Conservation (phyloP, 2,888 invertebrate species). For the Eudasyphora cyanicolor region DNA sequence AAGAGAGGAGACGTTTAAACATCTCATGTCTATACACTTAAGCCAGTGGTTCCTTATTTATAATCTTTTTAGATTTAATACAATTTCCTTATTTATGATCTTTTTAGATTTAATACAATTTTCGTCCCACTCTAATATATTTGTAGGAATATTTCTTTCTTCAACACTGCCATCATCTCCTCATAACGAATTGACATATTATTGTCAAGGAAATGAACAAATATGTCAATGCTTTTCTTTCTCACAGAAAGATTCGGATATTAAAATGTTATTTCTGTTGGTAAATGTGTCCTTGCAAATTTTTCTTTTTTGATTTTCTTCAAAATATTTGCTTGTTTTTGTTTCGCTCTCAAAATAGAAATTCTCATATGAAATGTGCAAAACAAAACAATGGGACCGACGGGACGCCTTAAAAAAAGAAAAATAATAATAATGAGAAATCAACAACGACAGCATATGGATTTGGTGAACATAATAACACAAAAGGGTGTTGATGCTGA, state of each 20-base stretch:
- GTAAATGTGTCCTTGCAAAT: neutral
- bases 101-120: too few species aligned
- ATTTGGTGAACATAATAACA: neutral
- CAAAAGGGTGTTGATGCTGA: neutral
- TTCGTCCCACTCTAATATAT: too few species aligned
- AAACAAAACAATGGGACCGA: neutral
- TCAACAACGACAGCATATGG: neutral
- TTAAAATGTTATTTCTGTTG: slow-evolving; percentile 23
- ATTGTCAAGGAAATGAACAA: slow-evolving; percentile 22
- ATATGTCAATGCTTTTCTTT: slow-evolving; percentile 25
- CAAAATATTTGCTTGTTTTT: neutral
- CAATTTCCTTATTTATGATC: too few species aligned
- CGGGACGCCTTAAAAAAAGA: neutral
- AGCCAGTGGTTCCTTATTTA: too few species aligned
- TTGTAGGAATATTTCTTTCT: slow-evolving; percentile 31
- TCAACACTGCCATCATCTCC: neutral
- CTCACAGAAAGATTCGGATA: neutral
- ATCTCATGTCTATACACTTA: too few species aligned
- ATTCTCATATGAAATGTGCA: neutral
- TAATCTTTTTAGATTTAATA: too few species aligned
- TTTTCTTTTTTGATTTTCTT: slow-evolving; percentile 32
- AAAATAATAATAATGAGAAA: neutral
- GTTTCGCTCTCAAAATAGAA: neutral
- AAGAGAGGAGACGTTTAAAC: too few species aligned
- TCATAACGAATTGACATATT: slow-evolving; percentile 34